Conservation (phyloP, 1,140 invertebrate species). For the Ceratina australensis region DNA sequence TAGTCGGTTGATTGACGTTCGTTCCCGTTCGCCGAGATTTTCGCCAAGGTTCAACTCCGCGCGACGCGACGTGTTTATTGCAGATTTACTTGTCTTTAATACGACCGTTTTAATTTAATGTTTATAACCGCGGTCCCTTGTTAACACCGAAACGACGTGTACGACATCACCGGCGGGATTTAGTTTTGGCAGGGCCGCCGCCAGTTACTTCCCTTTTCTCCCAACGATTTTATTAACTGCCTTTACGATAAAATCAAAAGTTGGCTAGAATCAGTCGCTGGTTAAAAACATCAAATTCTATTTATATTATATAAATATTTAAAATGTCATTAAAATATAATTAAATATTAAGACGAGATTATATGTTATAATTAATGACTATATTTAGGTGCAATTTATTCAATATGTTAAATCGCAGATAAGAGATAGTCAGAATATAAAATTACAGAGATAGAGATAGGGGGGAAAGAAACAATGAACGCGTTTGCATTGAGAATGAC, state of each 20-base stretch:
- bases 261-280: too few species aligned
- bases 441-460: neutral
- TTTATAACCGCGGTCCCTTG: constrained; percentile 1
- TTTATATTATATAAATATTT: neutral
- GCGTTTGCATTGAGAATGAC: constrained; percentile 57
- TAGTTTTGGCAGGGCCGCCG: constrained; percentile 7
- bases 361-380: too few species aligned
- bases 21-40: constrained; percentile 12
- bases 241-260: too few species aligned
- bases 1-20: constrained; percentile 25
- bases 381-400: too few species aligned
- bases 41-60: neutral
- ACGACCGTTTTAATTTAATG: neutral
- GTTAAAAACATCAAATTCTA: neutral
- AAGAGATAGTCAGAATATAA: neutral
- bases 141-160: constrained; percentile 14
- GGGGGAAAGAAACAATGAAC: constrained; percentile 8
- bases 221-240: too few species aligned
- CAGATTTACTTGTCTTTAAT: neutral
- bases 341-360: too few species aligned
- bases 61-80: constrained; percentile 17
- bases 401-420: too few species aligned
- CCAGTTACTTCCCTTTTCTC: neutral
- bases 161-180: neutral
- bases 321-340: too few species aligned